A percentile compares a stretch with the other conserved stretches of the same genome.
Conservation (phyloP, 2,888 invertebrate species). For the Lutraria lutraria region DNA sequence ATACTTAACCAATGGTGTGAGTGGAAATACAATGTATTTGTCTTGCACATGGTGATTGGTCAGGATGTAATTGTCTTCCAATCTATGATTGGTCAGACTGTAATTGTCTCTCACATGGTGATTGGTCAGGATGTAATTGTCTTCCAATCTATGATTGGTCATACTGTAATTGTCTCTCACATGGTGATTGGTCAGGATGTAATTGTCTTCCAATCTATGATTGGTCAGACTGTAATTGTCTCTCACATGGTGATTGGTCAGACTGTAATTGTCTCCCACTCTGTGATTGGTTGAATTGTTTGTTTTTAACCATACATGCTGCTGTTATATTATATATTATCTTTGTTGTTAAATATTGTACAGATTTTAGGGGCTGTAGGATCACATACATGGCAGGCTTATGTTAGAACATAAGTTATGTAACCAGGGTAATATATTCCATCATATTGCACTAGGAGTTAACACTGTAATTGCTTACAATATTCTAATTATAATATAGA, state of each 20-base stretch:
- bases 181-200: neutral
- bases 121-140: neutral
- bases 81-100: neutral
- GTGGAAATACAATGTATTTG: neutral
- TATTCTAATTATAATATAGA: neutral
- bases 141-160: neutral
- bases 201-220: neutral
- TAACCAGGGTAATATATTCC: conserved; percentile 2
- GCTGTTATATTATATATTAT: neutral
- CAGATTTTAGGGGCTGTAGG: conserved; percentile 7
- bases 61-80: neutral
- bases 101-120: neutral
- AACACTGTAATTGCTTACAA: neutral
- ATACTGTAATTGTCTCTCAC: neutral
- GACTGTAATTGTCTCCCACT: neutral
- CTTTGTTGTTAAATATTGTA: neutral
- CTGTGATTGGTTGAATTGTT: neutral
- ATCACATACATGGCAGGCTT: conserved; percentile 17
- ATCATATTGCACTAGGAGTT: neutral
- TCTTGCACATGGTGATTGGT: neutral
- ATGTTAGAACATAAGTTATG: conserved; percentile 12
- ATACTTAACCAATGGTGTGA: too few species aligned
- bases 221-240: neutral
- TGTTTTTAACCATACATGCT: neutral
- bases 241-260: neutral